phyloP scores from a whole-genome alignment of 2,888 invertebrate species.

The Camponotus fellah region DNA sequence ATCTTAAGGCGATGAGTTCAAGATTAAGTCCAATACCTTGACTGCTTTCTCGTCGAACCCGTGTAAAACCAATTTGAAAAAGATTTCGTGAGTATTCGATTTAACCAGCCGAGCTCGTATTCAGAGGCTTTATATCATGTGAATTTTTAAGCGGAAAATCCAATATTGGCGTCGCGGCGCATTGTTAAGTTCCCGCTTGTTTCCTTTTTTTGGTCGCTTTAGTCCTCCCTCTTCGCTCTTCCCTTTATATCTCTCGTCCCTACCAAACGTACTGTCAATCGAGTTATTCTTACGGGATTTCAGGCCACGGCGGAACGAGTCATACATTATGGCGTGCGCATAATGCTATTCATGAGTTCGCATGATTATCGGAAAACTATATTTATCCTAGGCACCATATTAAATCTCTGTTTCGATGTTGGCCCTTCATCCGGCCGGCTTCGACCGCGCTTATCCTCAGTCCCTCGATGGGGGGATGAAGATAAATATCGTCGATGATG shows the following conservation, averaged over 20 bases:
- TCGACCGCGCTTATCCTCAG: slow-evolving; percentile 41
- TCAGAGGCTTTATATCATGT: slow-evolving; percentile 14
- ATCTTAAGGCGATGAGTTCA: slow-evolving; percentile 36
- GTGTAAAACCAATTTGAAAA: slow-evolving; percentile 30
- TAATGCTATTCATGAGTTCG: slow-evolving; percentile 75
- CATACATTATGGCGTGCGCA: slow-evolving; percentile 49
- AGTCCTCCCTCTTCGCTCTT: slow-evolving; percentile 26
- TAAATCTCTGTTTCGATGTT: slow-evolving; percentile 73
- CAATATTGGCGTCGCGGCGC: slow-evolving; percentile 61
- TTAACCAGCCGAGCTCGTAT: slow-evolving; percentile 18
- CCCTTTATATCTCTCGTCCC: slow-evolving; percentile 47
- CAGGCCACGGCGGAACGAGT: slow-evolving; percentile 31
- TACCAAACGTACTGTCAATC: slow-evolving; percentile 33
- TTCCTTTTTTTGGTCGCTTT: slow-evolving; percentile 48
- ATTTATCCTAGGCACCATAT: slow-evolving; percentile 71
- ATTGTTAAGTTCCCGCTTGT: slow-evolving; percentile 61
- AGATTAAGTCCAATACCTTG: slow-evolving; percentile 35
- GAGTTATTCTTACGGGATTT: slow-evolving; percentile 71
- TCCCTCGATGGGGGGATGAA: slow-evolving; percentile 64
- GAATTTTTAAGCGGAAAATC: slow-evolving; percentile 66
- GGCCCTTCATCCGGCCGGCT: slow-evolving; percentile 58
- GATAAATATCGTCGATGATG: slow-evolving; percentile 79
- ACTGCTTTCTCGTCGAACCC: slow-evolving; percentile 19
- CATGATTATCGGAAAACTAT: slow-evolving; percentile 77
- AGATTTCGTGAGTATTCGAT: slow-evolving; percentile 31